Evolutionary conservation across 2,113 vertebrate genomes (phyloP).

Genomic region (Melanerpes formicivorus): DNA sequence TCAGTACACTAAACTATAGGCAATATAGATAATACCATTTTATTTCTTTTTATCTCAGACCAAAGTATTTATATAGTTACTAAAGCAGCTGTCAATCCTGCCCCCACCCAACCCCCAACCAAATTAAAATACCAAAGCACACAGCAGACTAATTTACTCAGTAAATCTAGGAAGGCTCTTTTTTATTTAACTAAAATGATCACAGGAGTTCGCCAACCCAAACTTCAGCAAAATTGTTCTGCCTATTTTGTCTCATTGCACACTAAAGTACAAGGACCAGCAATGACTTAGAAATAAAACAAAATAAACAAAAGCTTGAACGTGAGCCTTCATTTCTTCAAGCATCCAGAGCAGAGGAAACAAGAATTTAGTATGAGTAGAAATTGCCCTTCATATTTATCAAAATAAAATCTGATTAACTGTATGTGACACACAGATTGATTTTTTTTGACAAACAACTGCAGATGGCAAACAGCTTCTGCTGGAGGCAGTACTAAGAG

Average conservation of each 20-base stretch:
- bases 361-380: neutral
- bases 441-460: neutral
- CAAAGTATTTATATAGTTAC: neutral
- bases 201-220: neutral
- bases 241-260: neutral
- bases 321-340: neutral
- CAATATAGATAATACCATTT: neutral
- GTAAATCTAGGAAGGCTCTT: neutral
- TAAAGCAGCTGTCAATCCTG: neutral
- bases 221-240: neutral
- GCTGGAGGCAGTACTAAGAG: neutral
- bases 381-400: neutral
- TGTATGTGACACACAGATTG: neutral
- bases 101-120: neutral
- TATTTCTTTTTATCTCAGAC: neutral
- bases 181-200: neutral
- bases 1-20: neutral
- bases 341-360: neutral
- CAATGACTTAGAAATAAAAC: neutral
- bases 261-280: neutral
- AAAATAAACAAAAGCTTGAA: neutral
- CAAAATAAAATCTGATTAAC: neutral
- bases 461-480: neutral
- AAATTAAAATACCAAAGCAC: neutral
- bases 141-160: neutral